Evolutionary conservation across 2,888 invertebrate species (phyloP).

Genomic region (Desoria tigrina): DNA sequence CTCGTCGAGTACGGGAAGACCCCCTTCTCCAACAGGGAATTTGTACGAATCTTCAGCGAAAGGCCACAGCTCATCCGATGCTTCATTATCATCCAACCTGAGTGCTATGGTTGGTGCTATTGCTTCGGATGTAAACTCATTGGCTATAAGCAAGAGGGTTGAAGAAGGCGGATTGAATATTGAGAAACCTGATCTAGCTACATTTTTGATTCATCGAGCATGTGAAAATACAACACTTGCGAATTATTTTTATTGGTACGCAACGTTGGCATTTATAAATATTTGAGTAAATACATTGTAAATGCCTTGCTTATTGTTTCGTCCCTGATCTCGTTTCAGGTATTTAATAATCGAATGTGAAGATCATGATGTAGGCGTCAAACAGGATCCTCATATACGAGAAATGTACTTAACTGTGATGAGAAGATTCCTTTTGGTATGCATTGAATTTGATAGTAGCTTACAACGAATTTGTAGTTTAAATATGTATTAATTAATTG

Average conservation of each 20-base stretch:
- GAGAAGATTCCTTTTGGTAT: conserved; percentile 66
- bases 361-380: conserved; percentile 71
- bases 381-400: conserved; percentile 71
- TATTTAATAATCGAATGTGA: conserved; percentile 92
- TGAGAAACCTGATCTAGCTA: conserved; percentile 69
- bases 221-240: conserved; percentile 85
- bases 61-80: conserved; percentile 30
- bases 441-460: background rate
- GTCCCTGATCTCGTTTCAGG: conserved; percentile 50
- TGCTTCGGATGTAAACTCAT: conserved; percentile 3
- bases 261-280: background rate
- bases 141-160: background rate
- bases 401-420: conserved; percentile 89
- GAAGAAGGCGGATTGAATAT: background rate
- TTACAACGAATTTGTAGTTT: conserved; percentile 2
- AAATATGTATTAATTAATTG: background rate
- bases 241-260: conserved; percentile 93
- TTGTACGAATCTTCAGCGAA: background rate
- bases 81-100: conserved; percentile 34
- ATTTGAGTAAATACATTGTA: background rate
- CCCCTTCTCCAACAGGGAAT: conserved; percentile 24
- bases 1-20: conserved; percentile 24
- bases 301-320: conserved; percentile 4
- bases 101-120: conserved; percentile 30
- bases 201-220: conserved; percentile 86